Evolutionary conservation across 2,888 invertebrate genomes (phyloP), one percentile per base, ranked within the genome.

Genomic region (Tetragonula carbonaria): DNA sequence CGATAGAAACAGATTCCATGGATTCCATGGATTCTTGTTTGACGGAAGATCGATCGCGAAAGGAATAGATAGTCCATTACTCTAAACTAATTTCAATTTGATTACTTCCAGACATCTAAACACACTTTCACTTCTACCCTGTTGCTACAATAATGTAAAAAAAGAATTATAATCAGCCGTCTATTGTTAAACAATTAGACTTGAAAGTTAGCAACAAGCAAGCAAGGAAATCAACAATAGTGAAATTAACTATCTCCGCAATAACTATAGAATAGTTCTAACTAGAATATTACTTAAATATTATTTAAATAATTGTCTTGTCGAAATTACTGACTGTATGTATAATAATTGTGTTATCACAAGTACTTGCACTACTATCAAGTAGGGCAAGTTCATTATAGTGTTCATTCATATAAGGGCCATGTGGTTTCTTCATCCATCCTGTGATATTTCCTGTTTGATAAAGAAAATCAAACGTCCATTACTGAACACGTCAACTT

Each of bases 371-470:
- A 33, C 33, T 33, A 33, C 45, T 45, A 45, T 45, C 45, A 65
- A 38, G 59, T 62, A 45, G 74, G 53, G 65, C 72, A 68, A 70
- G 74, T 78, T 84, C 84, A 75, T 83, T 90, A 66, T 74, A 21
- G 38, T 74, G 67, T 86, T 87, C 87, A 86, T 87, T 88, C 85
- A 84, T 79, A 50, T 57, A 78, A 82, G 57, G 84, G 90, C 88
- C 90, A 90, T 88, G 85, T 90, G 90, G 86, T 76, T 67, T 33
- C 73, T 63, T 85, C 82, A 82, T 78, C 74, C 83, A 65, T 53
- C 70, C 71, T 80, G 51, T 63, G 63, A 53, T 67, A 79, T 79
- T 90, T 90, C 88, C 87, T 86, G 88, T 74, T 62, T 63, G 82
- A 83, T 80, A 81, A 83, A 81, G 18, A 38, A 2, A n/a, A 72